Conservation (phyloP, 2,888 invertebrate species). For the Eurytoma californica region DNA sequence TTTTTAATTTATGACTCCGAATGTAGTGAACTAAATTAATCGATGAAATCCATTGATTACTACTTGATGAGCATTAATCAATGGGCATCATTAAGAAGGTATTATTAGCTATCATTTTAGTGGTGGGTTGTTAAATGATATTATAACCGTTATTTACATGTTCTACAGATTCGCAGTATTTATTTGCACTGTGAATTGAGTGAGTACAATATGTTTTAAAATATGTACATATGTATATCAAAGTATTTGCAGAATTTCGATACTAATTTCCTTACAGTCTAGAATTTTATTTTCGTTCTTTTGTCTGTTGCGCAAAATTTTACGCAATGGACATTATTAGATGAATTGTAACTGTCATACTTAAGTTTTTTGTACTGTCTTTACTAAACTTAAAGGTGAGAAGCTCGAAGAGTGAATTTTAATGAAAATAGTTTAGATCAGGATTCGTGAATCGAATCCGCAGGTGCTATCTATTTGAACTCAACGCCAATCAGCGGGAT, state of each 20-base stretch:
- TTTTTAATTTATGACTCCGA: constrained; percentile 10
- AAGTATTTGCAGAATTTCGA: constrained; percentile 22
- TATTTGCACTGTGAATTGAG: not conserved
- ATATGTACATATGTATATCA: constrained; percentile 50
- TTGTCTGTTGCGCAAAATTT: not conserved
- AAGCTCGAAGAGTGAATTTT: constrained; percentile 17
- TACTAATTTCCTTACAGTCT: constrained; percentile 13
- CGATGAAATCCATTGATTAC: constrained; percentile 24
- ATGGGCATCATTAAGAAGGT: constrained; percentile 16
- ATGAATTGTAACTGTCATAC: constrained; percentile 10
- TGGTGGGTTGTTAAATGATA: constrained; percentile 13
- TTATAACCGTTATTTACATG: constrained; percentile 16
- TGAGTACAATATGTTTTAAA: constrained; percentile 27
- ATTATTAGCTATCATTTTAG: constrained; percentile 18
- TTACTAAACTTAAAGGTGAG: constrained; percentile 15
- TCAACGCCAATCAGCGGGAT: not conserved
- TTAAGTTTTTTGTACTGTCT: constrained; percentile 32
- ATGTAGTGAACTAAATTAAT: not conserved
- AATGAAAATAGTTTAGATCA: constrained; percentile 18
- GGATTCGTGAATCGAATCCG: constrained; percentile 7
- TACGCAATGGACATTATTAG: constrained; percentile 1
- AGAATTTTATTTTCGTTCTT: constrained; percentile 10
- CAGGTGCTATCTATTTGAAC: constrained; percentile 10
- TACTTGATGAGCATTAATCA: constrained; percentile 21
- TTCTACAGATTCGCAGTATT: constrained; percentile 11